phyloP scores from a whole-genome alignment of 1,140 invertebrate species.

The Ctenoplectra terminalis region DNA sequence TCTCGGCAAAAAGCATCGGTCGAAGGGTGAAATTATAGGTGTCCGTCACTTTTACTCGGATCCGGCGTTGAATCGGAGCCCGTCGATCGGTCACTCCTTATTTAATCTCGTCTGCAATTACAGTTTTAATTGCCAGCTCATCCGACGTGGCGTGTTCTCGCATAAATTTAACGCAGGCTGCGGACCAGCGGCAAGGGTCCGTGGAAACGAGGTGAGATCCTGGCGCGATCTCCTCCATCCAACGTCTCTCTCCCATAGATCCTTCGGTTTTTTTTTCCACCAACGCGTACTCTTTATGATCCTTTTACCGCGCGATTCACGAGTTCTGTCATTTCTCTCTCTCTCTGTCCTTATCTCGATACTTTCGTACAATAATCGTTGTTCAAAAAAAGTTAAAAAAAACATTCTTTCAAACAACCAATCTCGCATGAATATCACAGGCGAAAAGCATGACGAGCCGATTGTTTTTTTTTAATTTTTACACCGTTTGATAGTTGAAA shows the following conservation, averaged over 20 bases:
- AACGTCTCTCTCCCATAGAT: neutral
- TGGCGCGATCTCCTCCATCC: conserved; percentile 1
- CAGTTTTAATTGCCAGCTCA: conserved; percentile 54
- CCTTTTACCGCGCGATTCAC: neutral
- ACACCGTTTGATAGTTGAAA: no score
- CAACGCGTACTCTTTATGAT: neutral
- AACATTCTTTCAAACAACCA: no score
- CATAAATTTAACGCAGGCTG: conserved; percentile 63
- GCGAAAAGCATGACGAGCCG: no score
- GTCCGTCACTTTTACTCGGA: conserved; percentile 51
- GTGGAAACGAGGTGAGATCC: conserved; percentile 51
- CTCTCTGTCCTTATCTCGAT: no score
- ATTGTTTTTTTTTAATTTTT: no score
- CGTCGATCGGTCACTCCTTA: neutral
- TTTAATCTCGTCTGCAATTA: conserved; percentile 28
- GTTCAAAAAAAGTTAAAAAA: no score
- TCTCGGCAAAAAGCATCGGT: neutral
- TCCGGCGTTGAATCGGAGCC: neutral
- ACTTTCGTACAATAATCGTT: no score
- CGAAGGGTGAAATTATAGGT: conserved; percentile 4
- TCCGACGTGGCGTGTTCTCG: conserved; percentile 23
- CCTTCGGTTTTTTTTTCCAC: conserved; percentile 13
- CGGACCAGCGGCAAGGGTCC: conserved; percentile 24
- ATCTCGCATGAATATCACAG: no score
- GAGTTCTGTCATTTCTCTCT: no score